Conservation (phyloP, 1,140 invertebrate genomes). For the Neodiprion fabricii region DNA sequence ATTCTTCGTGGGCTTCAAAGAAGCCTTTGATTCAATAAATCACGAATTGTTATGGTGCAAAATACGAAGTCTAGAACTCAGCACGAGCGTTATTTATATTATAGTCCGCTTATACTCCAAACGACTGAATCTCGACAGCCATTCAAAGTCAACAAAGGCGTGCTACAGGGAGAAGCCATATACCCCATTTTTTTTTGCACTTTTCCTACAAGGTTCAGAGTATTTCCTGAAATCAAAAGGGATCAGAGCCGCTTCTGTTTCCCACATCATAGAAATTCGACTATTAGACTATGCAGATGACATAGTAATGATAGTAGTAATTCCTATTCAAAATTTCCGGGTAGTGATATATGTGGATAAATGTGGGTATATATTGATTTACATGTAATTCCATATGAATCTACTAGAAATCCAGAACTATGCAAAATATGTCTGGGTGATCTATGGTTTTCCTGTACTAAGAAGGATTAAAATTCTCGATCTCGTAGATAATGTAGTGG, state of each 20-base stretch:
- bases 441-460: too few relatives aligned
- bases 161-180: slow-evolving; percentile 28
- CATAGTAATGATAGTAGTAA: slow-evolving; percentile 22
- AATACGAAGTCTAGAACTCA: slow-evolving; percentile 19
- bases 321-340: too few relatives aligned
- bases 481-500: too few relatives aligned
- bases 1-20: slow-evolving; percentile 24
- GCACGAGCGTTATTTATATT: slow-evolving; percentile 21
- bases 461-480: too few relatives aligned
- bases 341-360: too few relatives aligned
- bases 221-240: slow-evolving; percentile 15
- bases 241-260: slow-evolving; percentile 13
- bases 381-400: too few relatives aligned
- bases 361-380: too few relatives aligned
- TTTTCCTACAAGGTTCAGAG: slow-evolving; percentile 23
- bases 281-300: slow-evolving; percentile 30
- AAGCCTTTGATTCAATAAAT: slow-evolving; percentile 27
- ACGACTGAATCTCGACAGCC: neutral
- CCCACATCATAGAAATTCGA: slow-evolving; percentile 15
- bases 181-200: slow-evolving; percentile 24
- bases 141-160: slow-evolving; percentile 22
- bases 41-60: slow-evolving; percentile 29
- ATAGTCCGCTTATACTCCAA: slow-evolving; percentile 24
- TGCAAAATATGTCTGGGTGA: too few relatives aligned
- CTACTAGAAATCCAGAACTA: too few relatives aligned